Evolutionary conservation across 2,888 invertebrate genomes (phyloP).

Genomic region (Stenodema calcarata): DNA sequence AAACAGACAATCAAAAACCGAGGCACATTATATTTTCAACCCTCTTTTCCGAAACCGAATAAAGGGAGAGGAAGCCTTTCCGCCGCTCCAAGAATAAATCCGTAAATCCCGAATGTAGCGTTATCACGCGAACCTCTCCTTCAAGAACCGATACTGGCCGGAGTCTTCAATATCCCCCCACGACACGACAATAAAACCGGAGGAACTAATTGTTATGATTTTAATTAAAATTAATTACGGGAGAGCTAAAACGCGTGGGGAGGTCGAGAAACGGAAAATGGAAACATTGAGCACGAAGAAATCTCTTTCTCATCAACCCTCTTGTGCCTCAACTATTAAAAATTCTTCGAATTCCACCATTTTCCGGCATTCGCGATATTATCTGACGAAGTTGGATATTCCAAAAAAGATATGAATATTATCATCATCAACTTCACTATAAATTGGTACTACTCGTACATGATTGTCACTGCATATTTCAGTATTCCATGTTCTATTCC

Average conservation of each 20-base stretch:
- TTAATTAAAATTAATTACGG: constrained; percentile 47
- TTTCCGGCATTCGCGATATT: background rate
- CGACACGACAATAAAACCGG: constrained; percentile 20
- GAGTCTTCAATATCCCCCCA: constrained; percentile 32
- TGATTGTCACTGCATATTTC: too few species aligned
- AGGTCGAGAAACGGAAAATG: background rate
- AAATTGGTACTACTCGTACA: too few species aligned
- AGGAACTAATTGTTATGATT: constrained; percentile 44
- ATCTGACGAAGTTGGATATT: background rate
- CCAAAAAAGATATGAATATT: too few species aligned
- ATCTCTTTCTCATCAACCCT: background rate
- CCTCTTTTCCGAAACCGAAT: background rate
- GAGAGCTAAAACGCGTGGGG: background rate
- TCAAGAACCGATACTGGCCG: constrained; percentile 36
- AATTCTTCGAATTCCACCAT: background rate
- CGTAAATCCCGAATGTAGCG: constrained; percentile 13
- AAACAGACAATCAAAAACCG: constrained; percentile 43
- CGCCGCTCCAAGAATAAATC: background rate
- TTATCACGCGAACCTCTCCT: constrained; percentile 45
- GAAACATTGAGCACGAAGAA: background rate
- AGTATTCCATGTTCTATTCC: too few species aligned
- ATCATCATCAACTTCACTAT: too few species aligned
- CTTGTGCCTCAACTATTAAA: background rate
- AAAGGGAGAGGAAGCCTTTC: background rate
- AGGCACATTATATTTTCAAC: constrained; percentile 43